These are phyloP conservation scores for Oopsacas minuta DNA, from an alignment of 37 sponge, comb jelly and placozoan species.

Conservation along the genomic window DNA sequence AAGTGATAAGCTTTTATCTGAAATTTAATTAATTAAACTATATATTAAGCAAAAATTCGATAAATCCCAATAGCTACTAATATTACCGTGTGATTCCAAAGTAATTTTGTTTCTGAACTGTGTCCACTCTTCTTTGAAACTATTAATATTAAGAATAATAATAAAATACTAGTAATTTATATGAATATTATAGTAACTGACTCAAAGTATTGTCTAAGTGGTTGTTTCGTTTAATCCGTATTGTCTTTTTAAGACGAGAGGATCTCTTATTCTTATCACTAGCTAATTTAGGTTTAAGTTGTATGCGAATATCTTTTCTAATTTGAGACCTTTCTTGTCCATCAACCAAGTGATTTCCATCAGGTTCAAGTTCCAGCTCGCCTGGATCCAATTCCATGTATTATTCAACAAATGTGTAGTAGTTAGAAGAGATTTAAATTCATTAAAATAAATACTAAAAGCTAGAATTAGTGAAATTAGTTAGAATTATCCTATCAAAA, in stretches of 20 bases:
- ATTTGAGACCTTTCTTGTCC: neutral
- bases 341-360: neutral
- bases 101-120: neutral
- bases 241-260: neutral
- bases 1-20: no score
- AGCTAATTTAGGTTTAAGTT: neutral
- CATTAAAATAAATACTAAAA: neutral
- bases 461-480: neutral
- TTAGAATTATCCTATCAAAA: no score
- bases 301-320: neutral
- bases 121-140: neutral
- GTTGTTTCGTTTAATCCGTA: neutral
- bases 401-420: neutral
- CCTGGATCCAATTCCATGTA: neutral
- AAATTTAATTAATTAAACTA: no score
- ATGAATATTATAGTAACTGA: neutral
- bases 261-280: conserved; percentile 1
- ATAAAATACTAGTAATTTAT: neutral
- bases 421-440: neutral
- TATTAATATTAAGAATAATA: neutral
- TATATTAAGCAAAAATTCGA: no score
- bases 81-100: conserved; percentile 10
- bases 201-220: neutral
- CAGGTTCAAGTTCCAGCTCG: neutral
- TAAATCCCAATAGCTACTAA: no score